phyloP scores from a whole-genome alignment of 2,113 vertebrate genomes.

The Chaenogobius annularis region DNA sequence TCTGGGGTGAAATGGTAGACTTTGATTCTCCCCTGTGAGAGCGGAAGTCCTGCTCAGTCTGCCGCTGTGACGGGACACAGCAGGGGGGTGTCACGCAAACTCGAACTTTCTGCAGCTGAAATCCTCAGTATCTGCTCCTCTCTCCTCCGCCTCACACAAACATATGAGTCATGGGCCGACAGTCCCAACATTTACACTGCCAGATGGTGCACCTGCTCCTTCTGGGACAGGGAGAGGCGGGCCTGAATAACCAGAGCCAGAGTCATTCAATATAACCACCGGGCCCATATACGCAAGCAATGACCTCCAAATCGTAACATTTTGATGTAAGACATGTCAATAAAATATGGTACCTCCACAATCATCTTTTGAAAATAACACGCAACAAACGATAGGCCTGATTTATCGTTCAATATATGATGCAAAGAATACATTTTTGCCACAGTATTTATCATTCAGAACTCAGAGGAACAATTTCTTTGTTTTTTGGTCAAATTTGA shows the following conservation, averaged over 20 bases:
- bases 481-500: no score
- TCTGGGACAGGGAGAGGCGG: constrained; percentile 1
- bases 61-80: constrained; percentile 21
- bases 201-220: constrained; percentile 65
- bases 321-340: constrained; percentile 4
- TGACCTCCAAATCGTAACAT: constrained; percentile 33
- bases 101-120: constrained; percentile 41
- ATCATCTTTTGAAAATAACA: background rate
- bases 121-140: constrained; percentile 52
- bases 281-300: constrained; percentile 7
- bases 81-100: constrained; percentile 31
- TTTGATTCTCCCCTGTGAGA: constrained; percentile 37
- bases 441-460: no score
- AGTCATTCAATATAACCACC: constrained; percentile 18
- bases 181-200: constrained; percentile 28
- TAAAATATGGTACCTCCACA: background rate
- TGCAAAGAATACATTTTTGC: no score
- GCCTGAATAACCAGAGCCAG: constrained; percentile 16
- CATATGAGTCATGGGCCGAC: constrained; percentile 39
- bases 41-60: constrained; percentile 26
- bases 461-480: no score
- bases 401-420: no score
- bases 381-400: background rate
- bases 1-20: constrained; percentile 40
- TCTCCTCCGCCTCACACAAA: constrained; percentile 33